Base-by-base conservation (phyloP, 2,797 vertebrate species). In the Prunella strophiata region DNA sequence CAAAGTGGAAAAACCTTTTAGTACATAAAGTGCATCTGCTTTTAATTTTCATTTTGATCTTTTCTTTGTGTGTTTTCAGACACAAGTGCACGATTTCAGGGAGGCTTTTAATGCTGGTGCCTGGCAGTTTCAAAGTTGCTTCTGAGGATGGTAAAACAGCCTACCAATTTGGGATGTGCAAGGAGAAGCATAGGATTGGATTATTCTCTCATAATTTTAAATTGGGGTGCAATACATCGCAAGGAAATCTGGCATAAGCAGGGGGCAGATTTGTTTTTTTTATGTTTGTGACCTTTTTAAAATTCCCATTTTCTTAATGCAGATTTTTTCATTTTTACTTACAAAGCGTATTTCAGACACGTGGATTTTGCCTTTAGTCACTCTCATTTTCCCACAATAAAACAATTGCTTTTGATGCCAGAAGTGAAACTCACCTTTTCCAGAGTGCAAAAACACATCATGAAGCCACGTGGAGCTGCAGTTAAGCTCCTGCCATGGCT, bases 31-130 rank as follows among this genome's bases (percentile, higher is more conserved):
- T 95, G 89, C 93, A 96, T 97, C 96, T 96, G 93, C 91, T 97
- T 97, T 97, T 90, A 84, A 95, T 95, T 96, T 97, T 96, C 62
- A 93, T 93, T 96, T 96, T 97, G 89, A 96, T 95, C 95, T 96
- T 76, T 78, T 74, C 72, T 93, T 88, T 86, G 80, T 91, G 58
- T 65, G 81, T 79, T 82, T 97, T 95, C 81, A 84, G 83, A 63
- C 77, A 78, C 8, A 8, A 77, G 89, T 77, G 26, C 89, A 84
- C 85, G 57, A 87, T 93, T 93, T 88, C 38, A 67, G 51, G 42
- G 54, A 91, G 48, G 85, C 81, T 95, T 94, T 96, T 96, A 93
- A 74, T 79, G 73, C 78, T 72, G 66, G 26, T 95, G 91, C 93
- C 67, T 95, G 92, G 79, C 73, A 88, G 52, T 72, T 96, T 84